Conservation (phyloP, 2,797 vertebrate genomes). For the Dermochelys coriacea region DNA sequence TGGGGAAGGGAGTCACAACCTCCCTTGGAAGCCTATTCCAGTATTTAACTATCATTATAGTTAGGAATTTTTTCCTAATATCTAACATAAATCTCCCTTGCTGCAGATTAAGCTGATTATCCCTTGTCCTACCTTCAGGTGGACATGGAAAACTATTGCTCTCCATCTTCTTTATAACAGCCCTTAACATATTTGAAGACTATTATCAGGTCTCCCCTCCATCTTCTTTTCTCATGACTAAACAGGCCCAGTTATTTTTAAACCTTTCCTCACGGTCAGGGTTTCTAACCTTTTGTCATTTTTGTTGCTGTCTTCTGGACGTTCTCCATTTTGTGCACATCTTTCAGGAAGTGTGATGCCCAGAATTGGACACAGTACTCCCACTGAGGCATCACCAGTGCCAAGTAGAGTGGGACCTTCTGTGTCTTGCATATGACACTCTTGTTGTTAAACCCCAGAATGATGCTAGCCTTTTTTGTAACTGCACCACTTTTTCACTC, state of each 20-base stretch:
- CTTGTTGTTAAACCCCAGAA: not conserved
- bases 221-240: not conserved
- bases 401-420: not conserved
- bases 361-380: not conserved
- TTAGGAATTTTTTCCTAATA: not conserved
- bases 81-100: not conserved
- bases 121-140: not conserved
- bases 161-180: not conserved
- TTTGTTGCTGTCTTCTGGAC: not conserved
- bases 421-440: not conserved
- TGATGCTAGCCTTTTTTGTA: too few relatives aligned
- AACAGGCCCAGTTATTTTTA: not conserved
- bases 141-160: not conserved
- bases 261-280: not conserved
- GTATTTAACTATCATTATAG: not conserved
- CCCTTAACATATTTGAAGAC: not conserved
- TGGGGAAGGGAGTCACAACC: not conserved
- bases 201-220: not conserved
- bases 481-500: too few relatives aligned
- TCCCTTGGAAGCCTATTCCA: not conserved
- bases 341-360: not conserved
- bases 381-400: not conserved
- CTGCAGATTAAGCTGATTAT: not conserved
- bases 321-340: not conserved
- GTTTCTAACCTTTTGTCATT: not conserved